These are phyloP conservation scores for Borostomias antarcticus DNA, from an alignment of 2,797 vertebrate genomes.

Conservation along the genomic window DNA sequence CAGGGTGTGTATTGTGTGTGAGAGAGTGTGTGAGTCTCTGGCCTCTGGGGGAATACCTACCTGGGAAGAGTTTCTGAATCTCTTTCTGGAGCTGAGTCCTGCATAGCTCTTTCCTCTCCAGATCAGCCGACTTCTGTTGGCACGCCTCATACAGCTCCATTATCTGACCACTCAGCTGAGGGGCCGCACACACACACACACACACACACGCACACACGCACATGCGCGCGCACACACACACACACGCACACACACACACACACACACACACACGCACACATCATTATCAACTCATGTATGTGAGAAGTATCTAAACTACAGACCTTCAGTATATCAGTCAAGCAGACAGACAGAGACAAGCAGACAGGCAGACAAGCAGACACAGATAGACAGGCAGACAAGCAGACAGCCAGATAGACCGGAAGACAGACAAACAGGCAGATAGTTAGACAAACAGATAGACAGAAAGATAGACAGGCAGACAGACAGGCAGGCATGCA, in stretches of 20 bases:
- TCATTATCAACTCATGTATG: too few species aligned
- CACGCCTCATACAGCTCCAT: conserved; percentile 86
- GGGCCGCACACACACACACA: not conserved
- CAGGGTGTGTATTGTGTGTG: not conserved
- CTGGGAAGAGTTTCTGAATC: conserved; percentile 83
- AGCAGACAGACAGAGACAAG: not conserved
- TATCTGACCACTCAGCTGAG: conserved; percentile 90
- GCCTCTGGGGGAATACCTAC: too few species aligned
- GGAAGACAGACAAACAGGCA: too few species aligned
- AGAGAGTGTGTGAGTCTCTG: not conserved
- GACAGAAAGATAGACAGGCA: too few species aligned
- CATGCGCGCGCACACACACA: too few species aligned
- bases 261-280: not conserved
- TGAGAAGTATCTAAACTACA: not conserved
- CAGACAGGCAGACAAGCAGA: too few species aligned
- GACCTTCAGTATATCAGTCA: not conserved
- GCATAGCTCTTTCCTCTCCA: conserved; percentile 87
- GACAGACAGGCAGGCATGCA: too few species aligned
- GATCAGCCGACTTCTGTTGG: conserved; percentile 84
- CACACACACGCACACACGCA: too few species aligned
- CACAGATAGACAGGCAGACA: too few species aligned
- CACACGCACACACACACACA: not conserved
- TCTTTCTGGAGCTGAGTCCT: conserved; percentile 85
- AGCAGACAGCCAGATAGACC: too few species aligned
- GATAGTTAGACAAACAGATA: too few species aligned